Percentiles rank a stretch among this genome's conserved stretches.
Conservation (phyloP, 2,113 vertebrate species). For the Mesembrinibis cayennensis region DNA sequence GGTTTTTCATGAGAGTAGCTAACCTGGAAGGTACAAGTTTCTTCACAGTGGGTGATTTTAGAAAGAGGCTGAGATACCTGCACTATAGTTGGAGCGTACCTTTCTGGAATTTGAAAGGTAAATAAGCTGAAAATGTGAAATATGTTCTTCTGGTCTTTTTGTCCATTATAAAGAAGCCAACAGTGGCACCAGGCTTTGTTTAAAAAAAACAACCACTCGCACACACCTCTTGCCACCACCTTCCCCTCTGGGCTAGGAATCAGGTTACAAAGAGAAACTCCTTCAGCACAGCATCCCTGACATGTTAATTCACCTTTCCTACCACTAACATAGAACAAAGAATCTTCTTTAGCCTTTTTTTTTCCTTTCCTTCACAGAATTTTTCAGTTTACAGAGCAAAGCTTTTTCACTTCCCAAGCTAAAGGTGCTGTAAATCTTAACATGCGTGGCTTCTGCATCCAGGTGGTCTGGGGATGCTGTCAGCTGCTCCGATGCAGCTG, state of each 20-base stretch:
- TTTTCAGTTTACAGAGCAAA: background rate
- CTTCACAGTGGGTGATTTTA: background rate
- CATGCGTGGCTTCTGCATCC: rapidly evolving
- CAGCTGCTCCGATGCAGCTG: background rate
- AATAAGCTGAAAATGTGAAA: background rate
- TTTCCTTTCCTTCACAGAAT: background rate
- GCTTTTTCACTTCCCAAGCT: background rate
- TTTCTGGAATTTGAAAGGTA: background rate
- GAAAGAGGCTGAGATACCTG: background rate
- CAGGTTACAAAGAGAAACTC: background rate
- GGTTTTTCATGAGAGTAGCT: background rate
- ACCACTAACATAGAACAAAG: background rate
- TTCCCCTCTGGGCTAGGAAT: background rate
- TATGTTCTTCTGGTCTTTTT: background rate
- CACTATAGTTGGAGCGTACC: rapidly evolving
- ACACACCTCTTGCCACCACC: background rate
- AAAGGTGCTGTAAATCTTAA: background rate
- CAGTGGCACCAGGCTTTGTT: background rate
- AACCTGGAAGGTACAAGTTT: background rate
- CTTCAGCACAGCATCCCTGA: background rate
- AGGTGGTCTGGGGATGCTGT: background rate
- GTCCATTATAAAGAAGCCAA: background rate
- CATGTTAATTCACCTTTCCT: background rate
- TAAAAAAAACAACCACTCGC: background rate
- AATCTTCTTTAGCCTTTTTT: background rate